These are phyloP conservation scores for Corbicula japonica DNA, from an alignment of 2,888 invertebrate species.

Conservation along the genomic window DNA sequence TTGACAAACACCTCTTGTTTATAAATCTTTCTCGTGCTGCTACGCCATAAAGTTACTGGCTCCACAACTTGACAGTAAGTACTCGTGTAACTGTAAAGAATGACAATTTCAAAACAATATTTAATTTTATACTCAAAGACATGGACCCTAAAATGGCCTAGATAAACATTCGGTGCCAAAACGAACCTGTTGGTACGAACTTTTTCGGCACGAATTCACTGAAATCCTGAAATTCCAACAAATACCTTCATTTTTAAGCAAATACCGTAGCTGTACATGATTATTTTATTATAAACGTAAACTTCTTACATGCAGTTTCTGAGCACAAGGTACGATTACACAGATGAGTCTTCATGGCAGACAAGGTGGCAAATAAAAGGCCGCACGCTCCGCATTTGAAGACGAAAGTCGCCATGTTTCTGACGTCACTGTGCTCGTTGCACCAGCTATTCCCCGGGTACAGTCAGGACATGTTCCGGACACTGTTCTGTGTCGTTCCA, in stretches of 20 bases:
- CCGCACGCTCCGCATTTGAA: constrained; percentile 16
- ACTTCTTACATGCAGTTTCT: constrained; percentile 14
- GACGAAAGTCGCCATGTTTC: constrained; percentile 17
- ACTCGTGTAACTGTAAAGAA: background rate
- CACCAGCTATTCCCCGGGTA: no score
- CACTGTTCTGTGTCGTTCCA: constrained; percentile 21
- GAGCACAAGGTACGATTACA: constrained; percentile 25
- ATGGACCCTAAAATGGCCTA: constrained; percentile 2
- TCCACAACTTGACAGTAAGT: no score
- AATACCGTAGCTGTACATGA: constrained; percentile 23
- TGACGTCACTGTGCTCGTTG: constrained; percentile 25
- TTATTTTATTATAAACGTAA: constrained; percentile 23
- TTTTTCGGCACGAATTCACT: no score
- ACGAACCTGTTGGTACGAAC: no score
- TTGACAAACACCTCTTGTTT: no score
- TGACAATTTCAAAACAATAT: constrained; percentile 4
- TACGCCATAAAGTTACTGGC: background rate
- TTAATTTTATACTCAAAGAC: constrained; percentile 2
- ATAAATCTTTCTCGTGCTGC: background rate
- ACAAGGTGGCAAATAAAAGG: constrained; percentile 18
- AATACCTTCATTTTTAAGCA: no score
- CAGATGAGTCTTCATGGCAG: constrained; percentile 15
- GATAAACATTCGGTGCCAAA: constrained; percentile 1
- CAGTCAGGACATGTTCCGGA: constrained; percentile 28
- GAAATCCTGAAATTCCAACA: no score